Evolutionary conservation across 1,140 invertebrate species (phyloP).

Genomic region (Lethrus apterus): DNA sequence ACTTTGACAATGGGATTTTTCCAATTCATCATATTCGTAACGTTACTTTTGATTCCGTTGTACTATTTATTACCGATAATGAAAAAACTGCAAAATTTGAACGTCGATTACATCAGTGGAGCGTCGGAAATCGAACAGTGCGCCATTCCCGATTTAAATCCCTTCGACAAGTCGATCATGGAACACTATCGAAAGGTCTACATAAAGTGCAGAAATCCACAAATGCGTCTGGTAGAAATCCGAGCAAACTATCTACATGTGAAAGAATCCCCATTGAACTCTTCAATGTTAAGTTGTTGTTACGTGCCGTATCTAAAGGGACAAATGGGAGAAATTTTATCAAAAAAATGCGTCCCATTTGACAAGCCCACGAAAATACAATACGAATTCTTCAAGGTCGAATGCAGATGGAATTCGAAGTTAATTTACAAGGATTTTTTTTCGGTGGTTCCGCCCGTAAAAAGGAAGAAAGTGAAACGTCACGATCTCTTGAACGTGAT

Average conservation of each 20-base stretch:
- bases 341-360: neutral
- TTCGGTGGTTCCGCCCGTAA: neutral
- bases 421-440: neutral
- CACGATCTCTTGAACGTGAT: neutral
- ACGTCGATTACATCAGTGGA: too few species aligned
- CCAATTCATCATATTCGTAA: too few species aligned
- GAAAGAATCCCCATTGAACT: neutral
- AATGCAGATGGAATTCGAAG: neutral
- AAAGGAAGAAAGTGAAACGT: too few species aligned
- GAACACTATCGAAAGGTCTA: neutral
- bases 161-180: neutral
- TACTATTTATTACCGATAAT: too few species aligned
- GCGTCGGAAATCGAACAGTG: too few species aligned
- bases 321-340: neutral
- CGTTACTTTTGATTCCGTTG: too few species aligned
- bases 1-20: too few species aligned
- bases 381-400: constrained; percentile 1
- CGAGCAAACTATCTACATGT: neutral
- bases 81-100: too few species aligned
- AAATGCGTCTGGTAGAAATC: neutral
- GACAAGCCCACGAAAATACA: neutral
- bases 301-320: neutral
- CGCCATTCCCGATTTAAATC: neutral
- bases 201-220: neutral
- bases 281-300: constrained; percentile 1